phyloP scores from a whole-genome alignment of 2,888 invertebrate species.

The Lottia scabra region DNA sequence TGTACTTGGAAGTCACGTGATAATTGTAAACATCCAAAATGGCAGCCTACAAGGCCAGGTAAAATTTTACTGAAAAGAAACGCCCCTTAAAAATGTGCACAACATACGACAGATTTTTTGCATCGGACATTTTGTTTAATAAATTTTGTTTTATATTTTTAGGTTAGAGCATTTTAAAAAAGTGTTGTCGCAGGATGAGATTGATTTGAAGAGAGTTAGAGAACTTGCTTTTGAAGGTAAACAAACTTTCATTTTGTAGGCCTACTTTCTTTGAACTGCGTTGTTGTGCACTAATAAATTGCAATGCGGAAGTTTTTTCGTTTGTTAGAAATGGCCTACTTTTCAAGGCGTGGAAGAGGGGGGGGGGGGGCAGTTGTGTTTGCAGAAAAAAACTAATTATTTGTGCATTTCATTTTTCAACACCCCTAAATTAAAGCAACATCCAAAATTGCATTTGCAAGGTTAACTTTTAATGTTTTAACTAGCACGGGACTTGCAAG shows the following conservation, averaged over 20 bases:
- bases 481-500: no score
- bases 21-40: slow-evolving; percentile 45
- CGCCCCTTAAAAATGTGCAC: slow-evolving; percentile 13
- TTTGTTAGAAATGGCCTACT: no score
- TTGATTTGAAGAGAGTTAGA: slow-evolving; percentile 79
- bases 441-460: no score
- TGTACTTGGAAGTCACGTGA: not conserved
- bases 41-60: slow-evolving; percentile 58
- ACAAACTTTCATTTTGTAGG: slow-evolving; percentile 21
- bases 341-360: no score
- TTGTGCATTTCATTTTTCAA: no score
- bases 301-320: no score
- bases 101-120: not conserved
- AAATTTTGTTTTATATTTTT: slow-evolving; percentile 22
- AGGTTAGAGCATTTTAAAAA: slow-evolving; percentile 83
- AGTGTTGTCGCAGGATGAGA: slow-evolving; percentile 77
- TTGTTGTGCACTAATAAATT: no score
- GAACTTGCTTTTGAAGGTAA: slow-evolving; percentile 85
- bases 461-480: no score
- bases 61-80: slow-evolving; percentile 19
- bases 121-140: not conserved
- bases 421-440: no score
- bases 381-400: no score
- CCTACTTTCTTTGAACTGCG: no score
- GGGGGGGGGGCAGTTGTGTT: no score